These are phyloP conservation scores for Xerus inauris DNA, from an alignment of 2,113 vertebrate genomes.

Conservation along the genomic window DNA sequence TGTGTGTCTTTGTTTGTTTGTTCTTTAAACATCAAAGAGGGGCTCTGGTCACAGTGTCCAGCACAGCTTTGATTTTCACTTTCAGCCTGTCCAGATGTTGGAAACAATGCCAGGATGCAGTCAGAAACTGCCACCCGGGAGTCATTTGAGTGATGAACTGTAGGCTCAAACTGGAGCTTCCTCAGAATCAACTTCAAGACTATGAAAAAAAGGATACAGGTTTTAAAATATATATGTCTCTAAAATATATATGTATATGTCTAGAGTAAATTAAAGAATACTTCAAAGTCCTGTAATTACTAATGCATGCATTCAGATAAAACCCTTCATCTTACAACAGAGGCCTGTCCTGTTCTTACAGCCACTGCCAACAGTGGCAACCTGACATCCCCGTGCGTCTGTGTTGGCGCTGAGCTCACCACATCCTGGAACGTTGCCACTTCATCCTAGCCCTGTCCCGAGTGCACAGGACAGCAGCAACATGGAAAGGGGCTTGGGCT, in stretches of 20 bases:
- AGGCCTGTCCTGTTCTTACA: background rate
- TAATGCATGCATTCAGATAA: background rate
- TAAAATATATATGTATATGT: background rate
- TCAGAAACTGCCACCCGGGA: background rate
- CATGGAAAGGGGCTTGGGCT: background rate
- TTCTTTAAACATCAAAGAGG: constrained; percentile 18
- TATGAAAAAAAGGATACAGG: background rate
- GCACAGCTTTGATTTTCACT: background rate
- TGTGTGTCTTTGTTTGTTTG: background rate
- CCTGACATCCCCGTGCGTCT: background rate
- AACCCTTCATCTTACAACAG: background rate
- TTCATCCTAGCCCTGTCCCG: background rate
- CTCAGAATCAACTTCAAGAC: background rate
- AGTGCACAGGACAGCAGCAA: background rate
- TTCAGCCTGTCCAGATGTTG: background rate
- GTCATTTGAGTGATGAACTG: background rate
- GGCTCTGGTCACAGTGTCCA: background rate
- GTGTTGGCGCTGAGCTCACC: background rate
- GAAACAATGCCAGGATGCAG: background rate
- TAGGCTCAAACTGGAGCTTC: background rate
- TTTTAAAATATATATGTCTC: background rate
- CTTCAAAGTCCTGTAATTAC: background rate
- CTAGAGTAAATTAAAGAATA: background rate
- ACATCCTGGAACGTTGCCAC: background rate
- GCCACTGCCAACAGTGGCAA: background rate